phyloP scores from a whole-genome alignment of 2,797 vertebrate genomes.

The Hirundo rustica region DNA sequence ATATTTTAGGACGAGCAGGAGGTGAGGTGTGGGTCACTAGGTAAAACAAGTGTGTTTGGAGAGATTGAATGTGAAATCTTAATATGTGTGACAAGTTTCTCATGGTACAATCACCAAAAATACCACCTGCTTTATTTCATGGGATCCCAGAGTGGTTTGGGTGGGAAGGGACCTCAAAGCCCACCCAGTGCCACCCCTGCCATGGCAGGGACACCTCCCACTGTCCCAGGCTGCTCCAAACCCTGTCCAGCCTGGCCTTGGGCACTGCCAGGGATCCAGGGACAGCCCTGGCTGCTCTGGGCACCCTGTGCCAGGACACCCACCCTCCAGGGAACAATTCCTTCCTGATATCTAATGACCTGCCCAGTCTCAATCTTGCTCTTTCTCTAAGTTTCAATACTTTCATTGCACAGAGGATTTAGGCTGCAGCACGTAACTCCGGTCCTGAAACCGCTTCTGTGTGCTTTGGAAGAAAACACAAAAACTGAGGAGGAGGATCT shows the following conservation, averaged over 20 bases:
- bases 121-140: neutral
- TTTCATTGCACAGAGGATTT: neutral
- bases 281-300: neutral
- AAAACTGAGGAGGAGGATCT: neutral
- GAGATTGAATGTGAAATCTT: neutral
- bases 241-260: neutral
- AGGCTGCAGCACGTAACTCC: neutral
- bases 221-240: neutral
- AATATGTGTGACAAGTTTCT: accelerated
- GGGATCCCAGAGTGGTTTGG: neutral
- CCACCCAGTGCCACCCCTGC: neutral
- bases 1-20: neutral
- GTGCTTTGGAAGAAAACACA: neutral
- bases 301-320: neutral
- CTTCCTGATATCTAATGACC: neutral
- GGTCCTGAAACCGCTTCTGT: neutral
- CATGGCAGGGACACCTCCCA: neutral
- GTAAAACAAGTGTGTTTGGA: accelerated
- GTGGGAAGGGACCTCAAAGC: neutral
- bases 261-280: neutral
- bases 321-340: neutral
- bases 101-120: accelerated
- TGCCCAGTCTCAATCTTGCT: neutral
- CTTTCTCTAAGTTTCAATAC: accelerated
- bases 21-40: neutral